A percentile compares a stretch with the other conserved stretches of the same genome.
phyloP scores from a whole-genome alignment of 1,140 invertebrate species.

The Homarus americanus region DNA sequence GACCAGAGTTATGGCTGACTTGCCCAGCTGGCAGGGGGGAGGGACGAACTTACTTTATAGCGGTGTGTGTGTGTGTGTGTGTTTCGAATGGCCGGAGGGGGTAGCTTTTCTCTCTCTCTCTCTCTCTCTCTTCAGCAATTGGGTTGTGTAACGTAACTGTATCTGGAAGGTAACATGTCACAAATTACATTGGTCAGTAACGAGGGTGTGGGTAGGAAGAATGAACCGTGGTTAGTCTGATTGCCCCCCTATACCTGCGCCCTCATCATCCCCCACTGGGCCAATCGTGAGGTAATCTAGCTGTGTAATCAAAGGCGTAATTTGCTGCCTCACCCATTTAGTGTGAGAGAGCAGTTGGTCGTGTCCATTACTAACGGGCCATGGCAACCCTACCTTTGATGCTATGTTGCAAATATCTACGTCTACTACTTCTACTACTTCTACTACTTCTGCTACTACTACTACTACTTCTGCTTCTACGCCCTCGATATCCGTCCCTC shows the following conservation, averaged over 20 bases:
- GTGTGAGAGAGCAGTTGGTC: not conserved
- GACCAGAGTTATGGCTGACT: no score
- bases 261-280: not conserved
- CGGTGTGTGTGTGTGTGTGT: no score
- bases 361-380: not conserved
- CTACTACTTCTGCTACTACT: no score
- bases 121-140: no score
- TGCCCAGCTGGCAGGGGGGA: no score
- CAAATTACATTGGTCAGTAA: not conserved
- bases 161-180: no score
- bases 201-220: not conserved
- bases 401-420: not conserved
- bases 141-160: not conserved
- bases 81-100: no score
- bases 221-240: not conserved
- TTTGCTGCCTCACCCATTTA: constrained; percentile 2
- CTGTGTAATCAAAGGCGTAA: not conserved
- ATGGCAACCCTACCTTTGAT: not conserved
- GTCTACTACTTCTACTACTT: not conserved
- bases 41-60: no score
- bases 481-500: no score
- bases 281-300: not conserved
- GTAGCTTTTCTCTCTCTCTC: no score
- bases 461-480: no score
- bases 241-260: not conserved